Evolutionary conservation across 2,113 vertebrate species (phyloP), one percentile per base, ranked within the genome.

Genomic region (Centropristis striata): DNA sequence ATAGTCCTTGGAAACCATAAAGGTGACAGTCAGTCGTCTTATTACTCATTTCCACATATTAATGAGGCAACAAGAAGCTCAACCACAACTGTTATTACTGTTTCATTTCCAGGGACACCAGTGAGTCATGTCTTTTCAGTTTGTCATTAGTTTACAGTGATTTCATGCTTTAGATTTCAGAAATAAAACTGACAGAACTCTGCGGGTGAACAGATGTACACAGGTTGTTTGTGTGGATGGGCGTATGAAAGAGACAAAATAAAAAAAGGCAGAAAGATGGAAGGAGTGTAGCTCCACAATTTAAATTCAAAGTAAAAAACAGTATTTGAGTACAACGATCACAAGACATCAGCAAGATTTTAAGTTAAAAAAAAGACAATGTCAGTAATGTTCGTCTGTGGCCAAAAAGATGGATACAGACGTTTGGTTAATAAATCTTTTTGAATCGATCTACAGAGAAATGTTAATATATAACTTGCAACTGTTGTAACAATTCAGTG

Each of bases 41-140:
- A 13, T 49, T 37, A 57, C 20, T 68, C 47, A 66, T 67, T 58
- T 81, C 42, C 47, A 67, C 39, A 10, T 41, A 74, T 72, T 78
- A 68, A 80, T 70, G 70, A 77, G 47, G 61, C 37, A 65, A 78
- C 53, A 32, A 50, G 47, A 70, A 37, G 68, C 42, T 76, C n/a
- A 47, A 66, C 59, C 74, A 53, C 50, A 65, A 32, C 54, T 51
- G 41, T 57, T 75, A 42, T 54, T 59, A 27, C 46, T 51, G 2
- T 63, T 71, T 80, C 32, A 18, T 78, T 75, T 65, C 44, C 66
- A 50, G 21, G 58, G 16, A 78, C 58, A 70, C 20, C 12, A 71
- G 64, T 59, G 41, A 74, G 59, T 80, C 15, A 55, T 64, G 49
- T 46, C 64, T 51, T 21, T 58, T 61, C 20, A 65, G 63, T 63